Percentiles rank a stretch among this genome's conserved stretches.
phyloP scores from a whole-genome alignment of 2,113 vertebrate genomes.

The Dromas ardeola region DNA sequence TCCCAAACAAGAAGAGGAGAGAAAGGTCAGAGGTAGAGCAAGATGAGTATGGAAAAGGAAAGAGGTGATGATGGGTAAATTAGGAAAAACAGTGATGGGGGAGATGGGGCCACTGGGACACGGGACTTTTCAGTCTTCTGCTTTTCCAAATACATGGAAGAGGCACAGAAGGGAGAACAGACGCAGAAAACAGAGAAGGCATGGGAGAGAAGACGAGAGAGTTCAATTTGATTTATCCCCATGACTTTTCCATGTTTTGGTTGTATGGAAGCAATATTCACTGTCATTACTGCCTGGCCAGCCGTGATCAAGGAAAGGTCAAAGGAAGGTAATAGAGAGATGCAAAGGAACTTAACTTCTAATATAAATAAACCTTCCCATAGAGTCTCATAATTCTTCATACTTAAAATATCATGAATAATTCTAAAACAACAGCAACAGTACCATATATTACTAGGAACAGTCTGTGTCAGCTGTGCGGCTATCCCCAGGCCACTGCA shows the following conservation, averaged over 20 bases:
- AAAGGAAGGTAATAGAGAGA: conserved; percentile 1
- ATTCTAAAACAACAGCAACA: conserved; percentile 9
- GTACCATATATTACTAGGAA: not conserved
- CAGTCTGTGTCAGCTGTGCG: not conserved
- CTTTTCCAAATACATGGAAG: not conserved
- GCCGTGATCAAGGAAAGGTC: conserved; percentile 4
- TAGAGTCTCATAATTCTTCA: conserved; percentile 29
- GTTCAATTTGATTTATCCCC: conserved; percentile 35
- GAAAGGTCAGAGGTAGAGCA: not conserved
- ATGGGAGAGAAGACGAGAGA: conserved; percentile 16
- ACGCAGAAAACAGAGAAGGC: not conserved
- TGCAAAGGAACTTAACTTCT: conserved; percentile 40
- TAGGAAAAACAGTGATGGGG: not conserved
- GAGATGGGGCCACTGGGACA: not conserved
- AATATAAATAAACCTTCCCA: conserved; percentile 53
- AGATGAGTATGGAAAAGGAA: not conserved
- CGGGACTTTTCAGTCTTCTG: not conserved
- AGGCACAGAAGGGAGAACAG: not conserved
- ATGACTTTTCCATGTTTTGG: conserved; percentile 17
- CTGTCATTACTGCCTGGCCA: not conserved
- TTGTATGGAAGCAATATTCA: conserved; percentile 39
- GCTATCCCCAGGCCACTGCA: not conserved
- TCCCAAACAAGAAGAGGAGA: not conserved
- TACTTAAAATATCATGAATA: conserved; percentile 52
- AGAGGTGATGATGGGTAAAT: not conserved